Evolutionary conservation across 1,140 invertebrate genomes (phyloP), one percentile per base, ranked within the genome.

Genomic region (Arctopsyche grandis): DNA sequence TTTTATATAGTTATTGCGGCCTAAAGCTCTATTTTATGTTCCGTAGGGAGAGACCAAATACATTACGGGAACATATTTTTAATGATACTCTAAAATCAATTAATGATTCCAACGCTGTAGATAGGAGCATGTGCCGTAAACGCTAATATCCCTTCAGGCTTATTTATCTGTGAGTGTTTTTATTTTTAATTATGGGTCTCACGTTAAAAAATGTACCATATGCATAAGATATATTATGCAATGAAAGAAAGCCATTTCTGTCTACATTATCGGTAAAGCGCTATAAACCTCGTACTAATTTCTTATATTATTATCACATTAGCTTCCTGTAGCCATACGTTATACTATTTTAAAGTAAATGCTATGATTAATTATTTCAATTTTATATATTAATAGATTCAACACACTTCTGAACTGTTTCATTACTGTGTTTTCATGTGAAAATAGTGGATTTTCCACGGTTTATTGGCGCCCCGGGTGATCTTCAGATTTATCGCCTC

Each of bases 161-260:
- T 66, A 66, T 66, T 66, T 66, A 66, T 66, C 63, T 66, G 14
- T 21, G 22, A 9, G 21, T 22, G 19, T 66, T 60, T 66, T 38
- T 38, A 7, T 38, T 38, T 38, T 4, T 66, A 66, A 66, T 66
- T 66, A 24, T n/a, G 26, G 63, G 21, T 26, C 63, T 52, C 48
- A 16, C 10, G 5, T 46, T 7, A 46, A 5, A 38, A 38, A 38
- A 38, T 38, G 29, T 38, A 38, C 29, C 29, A 38, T 46, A 7
- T 46, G 12, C 44, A 12, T 52, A 16, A 14, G 48, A 52, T 52
- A 52, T 52, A 52, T 52, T 52, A 52, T 10, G 12, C 10, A 14
- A 52, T 52, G 10, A 52, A 52, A 3, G 48, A 52, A 52, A 52
- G 48, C 12, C 10, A 52, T 52, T 46, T 46, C 12, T n/a, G n/a